Conservation (phyloP, 2,113 vertebrate species). For the Dissostichus mawsoni region DNA sequence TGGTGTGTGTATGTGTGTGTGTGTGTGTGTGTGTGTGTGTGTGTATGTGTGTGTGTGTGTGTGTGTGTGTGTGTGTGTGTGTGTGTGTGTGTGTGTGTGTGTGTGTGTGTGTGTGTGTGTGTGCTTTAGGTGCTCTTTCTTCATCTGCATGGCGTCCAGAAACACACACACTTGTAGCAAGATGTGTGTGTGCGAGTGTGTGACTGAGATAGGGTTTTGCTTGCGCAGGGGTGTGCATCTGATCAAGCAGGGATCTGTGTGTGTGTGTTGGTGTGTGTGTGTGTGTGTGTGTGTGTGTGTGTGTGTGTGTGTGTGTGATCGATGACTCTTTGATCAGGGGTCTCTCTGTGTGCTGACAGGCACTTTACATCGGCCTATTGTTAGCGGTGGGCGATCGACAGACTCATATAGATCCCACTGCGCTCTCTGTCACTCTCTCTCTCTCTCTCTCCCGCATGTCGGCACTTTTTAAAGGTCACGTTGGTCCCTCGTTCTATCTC, state of each 20-base stretch:
- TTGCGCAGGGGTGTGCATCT: conserved; percentile 36
- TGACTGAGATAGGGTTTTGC: conserved; percentile 30
- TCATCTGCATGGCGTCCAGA: too few relatives aligned
- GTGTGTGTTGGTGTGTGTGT: neutral
- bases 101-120: too few relatives aligned
- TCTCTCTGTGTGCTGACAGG: conserved; percentile 86
- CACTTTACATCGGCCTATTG: conserved; percentile 85
- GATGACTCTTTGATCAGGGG: conserved; percentile 88
- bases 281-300: conserved; percentile 56
- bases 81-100: too few relatives aligned
- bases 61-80: too few relatives aligned
- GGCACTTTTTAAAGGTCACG: conserved; percentile 93
- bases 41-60: too few relatives aligned
- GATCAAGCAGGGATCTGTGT: conserved; percentile 19
- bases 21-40: too few relatives aligned
- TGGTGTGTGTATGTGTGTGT: too few relatives aligned
- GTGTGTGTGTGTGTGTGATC: conserved; percentile 83
- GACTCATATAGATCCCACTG: conserved; percentile 84
- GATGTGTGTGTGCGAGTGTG: conserved; percentile 37
- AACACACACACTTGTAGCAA: conserved; percentile 6
- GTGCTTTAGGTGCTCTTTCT: too few relatives aligned
- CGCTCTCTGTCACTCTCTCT: conserved; percentile 60
- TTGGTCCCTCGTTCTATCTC: conserved; percentile 22
- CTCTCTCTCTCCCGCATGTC: conserved; percentile 85
- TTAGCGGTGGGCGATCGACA: conserved; percentile 89